Evolutionary conservation across 2,888 invertebrate species (phyloP), one percentile per base, ranked within the genome.

Genomic region (Cosmorhoe ocellata): DNA sequence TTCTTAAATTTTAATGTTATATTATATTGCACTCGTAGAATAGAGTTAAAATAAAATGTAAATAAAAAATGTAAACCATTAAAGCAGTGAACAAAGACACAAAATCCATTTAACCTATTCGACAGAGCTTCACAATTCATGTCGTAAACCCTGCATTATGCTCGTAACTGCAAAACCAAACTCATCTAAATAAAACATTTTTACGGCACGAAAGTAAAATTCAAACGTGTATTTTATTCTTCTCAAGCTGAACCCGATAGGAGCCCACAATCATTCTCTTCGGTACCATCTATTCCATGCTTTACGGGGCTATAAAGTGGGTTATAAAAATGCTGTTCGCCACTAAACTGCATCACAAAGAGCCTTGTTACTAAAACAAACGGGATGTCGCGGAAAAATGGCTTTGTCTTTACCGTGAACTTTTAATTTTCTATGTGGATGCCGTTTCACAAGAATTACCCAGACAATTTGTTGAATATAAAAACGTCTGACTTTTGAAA

Each of bases 291-390:
- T 39, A 43, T 43, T 44, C 31, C 32, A 33, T 38, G 37, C 51
- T 26, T 28, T 37, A 42, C 48, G 43, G 50, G 27, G 24, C 10
- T 34, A 42, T 50, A 51, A 45, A 53, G 22, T 46, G 6, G 34
- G 42, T 26, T 38, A 38, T 57, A 38, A 44, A 51, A 43, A 47
- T 44, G 24, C 26, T 65, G 61, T 61, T 58, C 11, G 63, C 63
- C 56, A 52, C 24, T 69, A 68, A 69, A 69, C 66, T 69, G 63
- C 64, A 66, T 63, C 71, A 67, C 71, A 72, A 69, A 72, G 69
- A 68, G 36, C 41, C 41, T 53, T 56, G 45, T 48, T 56, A 53
- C 47, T 51, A 51, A 58, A 56, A 53, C 51, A 56, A 51, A 53
- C 47, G 27, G 50, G 34, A 58, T 47, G 63, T 64, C 59, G 68